Conservation (phyloP, 1,140 invertebrate genomes). For the Nymphalis io region DNA sequence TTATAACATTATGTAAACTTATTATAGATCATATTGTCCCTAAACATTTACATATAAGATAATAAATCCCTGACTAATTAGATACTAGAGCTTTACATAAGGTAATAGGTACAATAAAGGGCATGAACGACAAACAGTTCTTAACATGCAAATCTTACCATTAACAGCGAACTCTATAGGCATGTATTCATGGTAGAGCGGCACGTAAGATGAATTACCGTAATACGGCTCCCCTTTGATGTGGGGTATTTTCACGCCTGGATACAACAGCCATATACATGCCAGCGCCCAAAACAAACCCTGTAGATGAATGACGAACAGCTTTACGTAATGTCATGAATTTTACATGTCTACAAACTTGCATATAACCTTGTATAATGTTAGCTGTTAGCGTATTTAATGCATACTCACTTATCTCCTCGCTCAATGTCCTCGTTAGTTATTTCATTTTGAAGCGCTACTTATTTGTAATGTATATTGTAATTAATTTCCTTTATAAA, state of each 20-base stretch:
- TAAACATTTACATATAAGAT: too few species aligned
- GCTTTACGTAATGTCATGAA: constrained; percentile 15
- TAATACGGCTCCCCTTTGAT: constrained; percentile 84
- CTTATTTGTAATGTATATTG: too few species aligned
- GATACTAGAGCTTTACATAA: too few species aligned
- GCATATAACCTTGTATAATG: neutral
- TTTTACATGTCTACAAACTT: constrained; percentile 18
- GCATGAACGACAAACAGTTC: too few species aligned
- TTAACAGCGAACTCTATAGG: constrained; percentile 89
- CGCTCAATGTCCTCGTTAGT: too few species aligned
- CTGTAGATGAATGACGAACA: constrained; percentile 69
- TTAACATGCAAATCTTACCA: constrained; percentile 63
- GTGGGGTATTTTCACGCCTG: constrained; percentile 85
- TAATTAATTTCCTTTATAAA: too few species aligned
- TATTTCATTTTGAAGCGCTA: too few species aligned
- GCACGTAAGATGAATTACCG: constrained; percentile 83
- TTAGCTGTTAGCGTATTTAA: neutral
- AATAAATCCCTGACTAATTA: too few species aligned
- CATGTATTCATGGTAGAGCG: constrained; percentile 86
- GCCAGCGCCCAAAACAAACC: constrained; percentile 88
- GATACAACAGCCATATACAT: constrained; percentile 86
- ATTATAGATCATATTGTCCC: too few species aligned
- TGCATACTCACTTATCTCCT: neutral
- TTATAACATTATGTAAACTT: too few species aligned
- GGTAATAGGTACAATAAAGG: too few species aligned